Evolutionary conservation across 2,113 vertebrate species (phyloP).

Genomic region (Aepyceros melampus): DNA sequence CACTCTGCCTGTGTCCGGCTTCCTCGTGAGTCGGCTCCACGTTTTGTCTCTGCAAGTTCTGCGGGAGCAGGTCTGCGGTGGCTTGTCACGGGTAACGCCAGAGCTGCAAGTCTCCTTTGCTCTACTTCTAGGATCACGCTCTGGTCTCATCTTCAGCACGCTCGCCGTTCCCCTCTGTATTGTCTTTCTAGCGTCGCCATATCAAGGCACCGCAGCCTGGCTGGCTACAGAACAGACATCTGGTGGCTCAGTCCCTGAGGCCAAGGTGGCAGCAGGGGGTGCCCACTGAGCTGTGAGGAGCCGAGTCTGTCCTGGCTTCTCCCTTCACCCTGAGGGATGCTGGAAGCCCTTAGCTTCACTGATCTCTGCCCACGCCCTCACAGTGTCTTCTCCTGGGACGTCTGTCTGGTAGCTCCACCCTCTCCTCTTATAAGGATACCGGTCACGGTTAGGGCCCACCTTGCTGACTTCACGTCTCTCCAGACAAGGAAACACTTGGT

Average conservation of each 20-base stretch:
- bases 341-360: background rate
- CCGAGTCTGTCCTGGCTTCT: background rate
- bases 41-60: no score
- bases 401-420: background rate
- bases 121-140: accelerated
- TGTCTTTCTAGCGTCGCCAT: no score
- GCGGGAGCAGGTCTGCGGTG: accelerated
- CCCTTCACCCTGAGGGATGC: background rate
- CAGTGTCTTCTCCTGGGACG: background rate
- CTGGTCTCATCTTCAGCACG: background rate
- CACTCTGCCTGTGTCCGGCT: background rate
- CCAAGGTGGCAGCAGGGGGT: background rate
- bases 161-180: accelerated
- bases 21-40: background rate
- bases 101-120: background rate
- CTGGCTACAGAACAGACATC: no score
- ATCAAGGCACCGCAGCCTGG: background rate
- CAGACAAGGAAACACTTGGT: background rate
- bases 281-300: background rate
- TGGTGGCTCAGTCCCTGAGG: background rate
- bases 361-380: background rate
- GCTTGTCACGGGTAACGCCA: accelerated
- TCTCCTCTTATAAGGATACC: background rate
- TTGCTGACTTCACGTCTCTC: background rate
- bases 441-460: background rate